Evolutionary conservation across 1,140 invertebrate genomes (phyloP).

Genomic region (honey bee (Apis mellifera)): Amel_HAv3.1 CM009937.2:4711001-4711500

Average conservation of each 20-base stretch:
- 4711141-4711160: constrained; percentile 58
- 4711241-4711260: constrained; percentile 24
- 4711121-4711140: not conserved
- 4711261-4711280: constrained; percentile 22
- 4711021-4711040: too few species aligned
- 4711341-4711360: constrained; percentile 60
- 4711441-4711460: not conserved
- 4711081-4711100: too few species aligned
- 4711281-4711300: constrained; percentile 22
- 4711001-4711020: too few species aligned
- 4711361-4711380: not conserved
- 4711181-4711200: constrained; percentile 68
- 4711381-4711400: not conserved
- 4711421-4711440: not conserved
- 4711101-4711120: not conserved
- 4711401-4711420: not conserved
- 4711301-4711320: constrained; percentile 30
- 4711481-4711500: too few species aligned
- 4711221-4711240: not conserved
- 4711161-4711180: constrained; percentile 64
- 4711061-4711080: too few species aligned
- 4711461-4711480: not conserved
- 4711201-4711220: constrained; percentile 68
- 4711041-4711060: too few species aligned
- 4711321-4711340: constrained; percentile 65